phyloP scores from a whole-genome alignment of 2,888 invertebrate genomes.

The Julus scanicus region DNA sequence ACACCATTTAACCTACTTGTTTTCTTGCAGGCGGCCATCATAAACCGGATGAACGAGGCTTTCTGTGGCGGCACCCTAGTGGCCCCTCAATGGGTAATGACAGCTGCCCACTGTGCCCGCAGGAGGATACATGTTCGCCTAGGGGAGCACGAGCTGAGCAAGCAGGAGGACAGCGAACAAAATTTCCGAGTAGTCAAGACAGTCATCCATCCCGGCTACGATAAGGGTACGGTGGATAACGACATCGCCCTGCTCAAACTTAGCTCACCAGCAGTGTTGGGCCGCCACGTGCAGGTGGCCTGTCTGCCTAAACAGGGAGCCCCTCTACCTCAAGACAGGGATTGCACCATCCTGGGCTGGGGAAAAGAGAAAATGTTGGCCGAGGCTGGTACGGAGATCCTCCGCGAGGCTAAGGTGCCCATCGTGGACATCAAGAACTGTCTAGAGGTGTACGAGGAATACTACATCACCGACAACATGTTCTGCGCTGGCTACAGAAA shows the following conservation, averaged over 20 bases:
- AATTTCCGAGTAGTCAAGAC: slow-evolving; percentile 78
- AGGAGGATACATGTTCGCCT: slow-evolving; percentile 81
- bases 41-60: slow-evolving; percentile 81
- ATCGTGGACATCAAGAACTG: slow-evolving; percentile 83
- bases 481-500: slow-evolving; percentile 87
- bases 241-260: slow-evolving; percentile 83
- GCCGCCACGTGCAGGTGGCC: slow-evolving; percentile 74
- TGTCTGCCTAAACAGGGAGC: slow-evolving; percentile 82
- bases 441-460: slow-evolving; percentile 83
- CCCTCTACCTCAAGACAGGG: slow-evolving; percentile 73
- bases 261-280: slow-evolving; percentile 58
- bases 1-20: too few species aligned
- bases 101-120: slow-evolving; percentile 87
- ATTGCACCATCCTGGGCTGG: slow-evolving; percentile 92
- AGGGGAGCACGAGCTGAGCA: slow-evolving; percentile 85
- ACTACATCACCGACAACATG: slow-evolving; percentile 89
- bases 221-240: slow-evolving; percentile 89
- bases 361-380: slow-evolving; percentile 83
- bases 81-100: slow-evolving; percentile 83
- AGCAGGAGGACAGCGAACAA: slow-evolving; percentile 79
- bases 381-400: slow-evolving; percentile 80
- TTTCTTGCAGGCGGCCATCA: slow-evolving; percentile 74
- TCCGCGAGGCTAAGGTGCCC: slow-evolving; percentile 90
- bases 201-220: slow-evolving; percentile 85
- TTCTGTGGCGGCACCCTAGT: slow-evolving; percentile 73